Conservation (phyloP, 2,113 vertebrate species). For the Phaethornis superciliosus region DNA sequence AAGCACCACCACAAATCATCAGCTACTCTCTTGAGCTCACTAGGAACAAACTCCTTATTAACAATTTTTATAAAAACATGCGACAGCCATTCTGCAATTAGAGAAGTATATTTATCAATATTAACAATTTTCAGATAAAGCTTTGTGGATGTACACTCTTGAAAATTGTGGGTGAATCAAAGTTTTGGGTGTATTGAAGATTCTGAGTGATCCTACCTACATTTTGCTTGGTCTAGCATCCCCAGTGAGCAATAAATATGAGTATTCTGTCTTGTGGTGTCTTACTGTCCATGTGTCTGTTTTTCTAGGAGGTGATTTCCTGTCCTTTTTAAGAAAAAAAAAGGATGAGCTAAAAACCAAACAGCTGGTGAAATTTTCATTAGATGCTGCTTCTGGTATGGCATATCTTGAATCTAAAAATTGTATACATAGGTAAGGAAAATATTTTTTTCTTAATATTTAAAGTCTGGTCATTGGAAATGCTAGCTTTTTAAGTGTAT, state of each 20-base stretch:
- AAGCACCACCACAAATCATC: neutral
- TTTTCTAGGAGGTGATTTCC: slow-evolving; percentile 92
- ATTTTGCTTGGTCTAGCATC: neutral
- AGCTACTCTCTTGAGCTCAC: neutral
- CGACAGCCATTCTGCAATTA: neutral
- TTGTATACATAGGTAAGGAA: slow-evolving; percentile 94
- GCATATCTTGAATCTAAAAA: slow-evolving; percentile 94
- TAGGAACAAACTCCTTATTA: neutral
- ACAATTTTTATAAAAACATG: neutral
- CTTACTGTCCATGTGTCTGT: slow-evolving; percentile 49
- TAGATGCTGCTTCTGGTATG: slow-evolving; percentile 94
- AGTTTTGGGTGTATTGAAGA: neutral
- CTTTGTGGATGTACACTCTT: neutral
- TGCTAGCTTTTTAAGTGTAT: neutral
- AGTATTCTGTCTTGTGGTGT: neutral
- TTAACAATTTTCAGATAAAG: neutral
- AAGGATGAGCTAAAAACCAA: slow-evolving; percentile 95
- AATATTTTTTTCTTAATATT: neutral
- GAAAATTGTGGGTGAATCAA: neutral
- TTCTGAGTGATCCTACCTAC: neutral
- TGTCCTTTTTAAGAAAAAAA: slow-evolving; percentile 94
- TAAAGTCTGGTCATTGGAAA: neutral
- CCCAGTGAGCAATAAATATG: neutral
- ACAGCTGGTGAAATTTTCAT: slow-evolving; percentile 91
- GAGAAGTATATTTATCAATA: neutral